Conservation (phyloP, 1,140 invertebrate genomes). For the Papilio glaucus region DNA sequence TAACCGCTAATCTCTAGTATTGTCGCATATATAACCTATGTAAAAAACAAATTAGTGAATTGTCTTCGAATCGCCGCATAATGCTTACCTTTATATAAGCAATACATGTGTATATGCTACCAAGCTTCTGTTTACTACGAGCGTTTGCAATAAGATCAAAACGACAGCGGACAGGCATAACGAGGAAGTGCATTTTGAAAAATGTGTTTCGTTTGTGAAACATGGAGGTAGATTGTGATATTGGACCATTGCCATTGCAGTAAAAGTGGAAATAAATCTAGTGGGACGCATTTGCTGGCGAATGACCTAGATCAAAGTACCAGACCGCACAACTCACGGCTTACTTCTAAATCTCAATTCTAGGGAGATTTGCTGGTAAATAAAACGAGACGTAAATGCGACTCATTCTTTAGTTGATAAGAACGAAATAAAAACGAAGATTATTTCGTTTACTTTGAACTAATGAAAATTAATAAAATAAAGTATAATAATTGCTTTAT, state of each 20-base stretch:
- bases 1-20: no score
- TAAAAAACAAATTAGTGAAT: no score
- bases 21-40: no score
- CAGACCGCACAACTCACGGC: conserved; percentile 49
- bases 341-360: conserved; percentile 53
- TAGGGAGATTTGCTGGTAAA: conserved; percentile 45
- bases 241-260: conserved; percentile 79
- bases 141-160: conserved; percentile 29
- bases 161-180: conserved; percentile 33
- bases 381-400: conserved; percentile 43
- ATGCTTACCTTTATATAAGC: not conserved
- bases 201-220: conserved; percentile 69
- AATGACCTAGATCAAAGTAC: conserved; percentile 76
- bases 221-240: conserved; percentile 69
- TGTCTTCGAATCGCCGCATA: no score
- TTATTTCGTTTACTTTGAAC: not conserved
- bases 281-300: conserved; percentile 69
- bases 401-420: not conserved
- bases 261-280: conserved; percentile 81
- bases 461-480: conserved; percentile 10
- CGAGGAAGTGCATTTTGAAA: conserved; percentile 59
- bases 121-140: conserved; percentile 29
- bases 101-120: not conserved
- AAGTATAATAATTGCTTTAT: not conserved
- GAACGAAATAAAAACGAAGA: conserved; percentile 7